These are phyloP conservation scores for Erythrocercus mccallii DNA, from an alignment of 2,113 vertebrate species.

Conservation along the genomic window DNA sequence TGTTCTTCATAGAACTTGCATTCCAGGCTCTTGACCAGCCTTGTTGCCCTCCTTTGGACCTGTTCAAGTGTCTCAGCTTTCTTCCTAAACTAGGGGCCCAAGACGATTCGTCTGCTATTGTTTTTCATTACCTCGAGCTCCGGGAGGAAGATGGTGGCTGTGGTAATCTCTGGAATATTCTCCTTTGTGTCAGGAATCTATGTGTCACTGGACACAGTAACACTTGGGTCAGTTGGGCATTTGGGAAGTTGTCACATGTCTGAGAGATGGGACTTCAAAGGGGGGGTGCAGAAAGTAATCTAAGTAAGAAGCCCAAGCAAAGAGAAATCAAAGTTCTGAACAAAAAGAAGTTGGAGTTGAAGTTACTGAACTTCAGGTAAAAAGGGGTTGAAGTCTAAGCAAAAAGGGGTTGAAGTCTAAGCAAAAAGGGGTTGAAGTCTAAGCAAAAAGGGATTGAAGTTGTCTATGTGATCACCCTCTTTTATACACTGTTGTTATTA, in stretches of 20 bases:
- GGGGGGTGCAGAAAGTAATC: no score
- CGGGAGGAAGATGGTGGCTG: neutral
- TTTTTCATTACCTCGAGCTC: neutral
- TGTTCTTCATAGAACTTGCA: neutral
- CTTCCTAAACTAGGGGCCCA: neutral
- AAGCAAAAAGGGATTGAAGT: no score
- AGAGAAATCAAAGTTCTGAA: no score
- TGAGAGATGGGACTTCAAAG: no score
- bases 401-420: no score
- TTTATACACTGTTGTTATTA: neutral
- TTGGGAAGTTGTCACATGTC: no score
- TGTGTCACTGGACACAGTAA: no score
- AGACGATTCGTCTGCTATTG: accelerated
- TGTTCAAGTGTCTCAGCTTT: accelerated
- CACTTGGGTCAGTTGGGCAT: neutral
- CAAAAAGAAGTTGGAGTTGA: no score
- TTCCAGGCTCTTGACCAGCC: neutral
- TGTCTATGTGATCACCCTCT: neutral
- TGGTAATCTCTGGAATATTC: neutral
- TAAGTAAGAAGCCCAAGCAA: no score
- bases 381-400: no score
- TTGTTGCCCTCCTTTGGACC: neutral
- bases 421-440: no score
- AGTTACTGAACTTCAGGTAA: no score
- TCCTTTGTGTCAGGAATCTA: neutral